Conservation (phyloP, 2,888 invertebrate genomes). For the Ornithoptera alexandrae region DNA sequence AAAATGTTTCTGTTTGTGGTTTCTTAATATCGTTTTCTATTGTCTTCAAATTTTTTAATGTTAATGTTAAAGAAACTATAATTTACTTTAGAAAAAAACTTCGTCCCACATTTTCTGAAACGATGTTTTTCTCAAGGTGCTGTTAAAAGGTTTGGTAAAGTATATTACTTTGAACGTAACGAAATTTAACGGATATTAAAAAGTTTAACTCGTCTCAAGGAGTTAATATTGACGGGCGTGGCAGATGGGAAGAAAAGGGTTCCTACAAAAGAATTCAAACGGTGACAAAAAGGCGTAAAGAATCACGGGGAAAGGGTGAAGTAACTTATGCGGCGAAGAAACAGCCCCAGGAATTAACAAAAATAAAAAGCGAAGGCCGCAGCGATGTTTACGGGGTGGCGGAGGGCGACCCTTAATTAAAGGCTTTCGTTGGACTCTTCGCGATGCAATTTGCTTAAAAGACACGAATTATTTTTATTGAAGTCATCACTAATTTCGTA, state of each 20-base stretch:
- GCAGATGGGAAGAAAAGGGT: slow-evolving; percentile 76
- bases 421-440: slow-evolving; percentile 78
- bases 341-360: slow-evolving; percentile 76
- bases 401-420: slow-evolving; percentile 75
- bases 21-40: slow-evolving; percentile 16
- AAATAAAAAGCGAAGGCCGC: slow-evolving; percentile 79
- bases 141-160: slow-evolving; percentile 47
- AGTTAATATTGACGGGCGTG: slow-evolving; percentile 81
- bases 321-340: slow-evolving; percentile 80
- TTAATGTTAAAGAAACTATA: background rate
- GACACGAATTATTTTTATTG: slow-evolving; percentile 81
- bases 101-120: slow-evolving; percentile 2
- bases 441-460: slow-evolving; percentile 80
- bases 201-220: slow-evolving; percentile 73
- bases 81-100: slow-evolving; percentile 7
- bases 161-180: slow-evolving; percentile 70
- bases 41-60: background rate
- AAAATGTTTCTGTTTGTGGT: slow-evolving; percentile 57
- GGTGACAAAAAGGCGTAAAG: slow-evolving; percentile 80
- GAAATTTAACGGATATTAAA: slow-evolving; percentile 80
- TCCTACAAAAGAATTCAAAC: slow-evolving; percentile 77
- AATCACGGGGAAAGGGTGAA: slow-evolving; percentile 73
- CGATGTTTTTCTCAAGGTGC: slow-evolving; percentile 42
- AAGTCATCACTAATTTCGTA: slow-evolving; percentile 79
- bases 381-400: slow-evolving; percentile 72